phyloP scores from a whole-genome alignment of 2,797 vertebrate genomes.

The Microctenopoma steveboyesi region DNA sequence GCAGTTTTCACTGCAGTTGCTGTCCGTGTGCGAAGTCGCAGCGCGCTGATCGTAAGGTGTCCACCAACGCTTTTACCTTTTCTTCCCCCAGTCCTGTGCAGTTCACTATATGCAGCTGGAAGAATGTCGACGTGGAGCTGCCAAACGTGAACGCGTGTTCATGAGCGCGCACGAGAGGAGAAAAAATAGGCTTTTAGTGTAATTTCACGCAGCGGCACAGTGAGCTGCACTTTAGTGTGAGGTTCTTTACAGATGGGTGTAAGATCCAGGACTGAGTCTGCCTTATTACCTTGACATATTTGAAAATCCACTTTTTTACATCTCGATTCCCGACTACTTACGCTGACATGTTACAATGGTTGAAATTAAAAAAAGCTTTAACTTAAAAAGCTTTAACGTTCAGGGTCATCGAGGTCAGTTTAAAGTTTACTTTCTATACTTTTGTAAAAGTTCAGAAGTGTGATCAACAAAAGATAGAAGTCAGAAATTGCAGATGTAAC shows the following conservation, averaged over 20 bases:
- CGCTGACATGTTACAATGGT: constrained; percentile 52
- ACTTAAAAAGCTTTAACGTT: background rate
- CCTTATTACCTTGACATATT: constrained; percentile 55
- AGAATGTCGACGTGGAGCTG: constrained; percentile 93
- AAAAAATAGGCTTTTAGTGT: constrained; percentile 65
- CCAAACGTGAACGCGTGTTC: constrained; percentile 88
- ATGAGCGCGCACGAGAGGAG: constrained; percentile 80
- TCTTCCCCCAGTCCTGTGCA: constrained; percentile 74
- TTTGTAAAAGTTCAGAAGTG: background rate
- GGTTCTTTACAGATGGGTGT: constrained; percentile 74
- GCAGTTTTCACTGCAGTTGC: constrained; percentile 53
- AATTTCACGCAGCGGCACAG: constrained; percentile 76
- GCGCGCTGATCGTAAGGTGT: constrained; percentile 73
- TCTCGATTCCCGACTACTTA: constrained; percentile 35
- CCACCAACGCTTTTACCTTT: constrained; percentile 73
- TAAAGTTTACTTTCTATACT: background rate
- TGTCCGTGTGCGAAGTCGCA: constrained; percentile 73
- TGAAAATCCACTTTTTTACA: constrained; percentile 54
- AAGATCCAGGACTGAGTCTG: constrained; percentile 43
- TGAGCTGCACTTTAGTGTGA: constrained; percentile 73
- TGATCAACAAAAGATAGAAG: background rate
- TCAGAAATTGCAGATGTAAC: background rate
- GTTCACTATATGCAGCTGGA: constrained; percentile 87
- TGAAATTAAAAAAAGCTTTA: background rate
- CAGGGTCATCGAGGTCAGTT: background rate